Conservation (phyloP, 2,113 vertebrate genomes). For the Phaethornis superciliosus region DNA sequence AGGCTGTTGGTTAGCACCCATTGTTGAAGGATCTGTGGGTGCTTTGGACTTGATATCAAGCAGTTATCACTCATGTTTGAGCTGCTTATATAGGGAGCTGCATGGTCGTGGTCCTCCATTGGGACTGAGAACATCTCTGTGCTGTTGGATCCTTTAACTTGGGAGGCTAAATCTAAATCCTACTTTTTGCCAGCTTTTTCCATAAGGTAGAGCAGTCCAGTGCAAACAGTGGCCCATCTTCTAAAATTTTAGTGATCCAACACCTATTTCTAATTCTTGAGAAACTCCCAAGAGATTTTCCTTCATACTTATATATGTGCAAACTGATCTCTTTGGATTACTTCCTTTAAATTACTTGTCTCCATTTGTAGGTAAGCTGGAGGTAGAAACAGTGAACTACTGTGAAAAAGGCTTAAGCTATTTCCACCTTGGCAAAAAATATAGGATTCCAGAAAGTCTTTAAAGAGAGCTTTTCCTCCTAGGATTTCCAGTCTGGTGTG, state of each 20-base stretch:
- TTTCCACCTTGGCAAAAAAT: background rate
- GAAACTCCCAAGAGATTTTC: background rate
- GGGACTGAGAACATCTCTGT: background rate
- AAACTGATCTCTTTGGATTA: background rate
- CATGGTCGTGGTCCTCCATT: rapidly evolving
- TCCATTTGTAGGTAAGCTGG: background rate
- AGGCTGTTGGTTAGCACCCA: background rate
- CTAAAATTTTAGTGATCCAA: background rate
- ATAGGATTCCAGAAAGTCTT: background rate
- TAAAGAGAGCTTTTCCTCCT: background rate
- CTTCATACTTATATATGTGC: rapidly evolving
- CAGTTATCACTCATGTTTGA: background rate
- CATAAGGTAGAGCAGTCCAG: background rate
- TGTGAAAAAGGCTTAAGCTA: background rate
- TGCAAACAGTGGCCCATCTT: background rate
- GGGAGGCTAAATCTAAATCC: background rate
- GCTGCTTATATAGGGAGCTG: background rate
- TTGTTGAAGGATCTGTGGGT: background rate
- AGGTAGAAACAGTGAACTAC: background rate
- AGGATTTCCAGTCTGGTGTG: background rate
- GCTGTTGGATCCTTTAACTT: background rate
- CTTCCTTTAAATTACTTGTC: background rate
- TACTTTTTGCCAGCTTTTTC: background rate
- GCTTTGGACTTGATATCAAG: background rate
- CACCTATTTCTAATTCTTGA: background rate